Evolutionary conservation across 1,140 invertebrate species (phyloP), one percentile per base, ranked within the genome.

Genomic region (Eubasilissa regina): DNA sequence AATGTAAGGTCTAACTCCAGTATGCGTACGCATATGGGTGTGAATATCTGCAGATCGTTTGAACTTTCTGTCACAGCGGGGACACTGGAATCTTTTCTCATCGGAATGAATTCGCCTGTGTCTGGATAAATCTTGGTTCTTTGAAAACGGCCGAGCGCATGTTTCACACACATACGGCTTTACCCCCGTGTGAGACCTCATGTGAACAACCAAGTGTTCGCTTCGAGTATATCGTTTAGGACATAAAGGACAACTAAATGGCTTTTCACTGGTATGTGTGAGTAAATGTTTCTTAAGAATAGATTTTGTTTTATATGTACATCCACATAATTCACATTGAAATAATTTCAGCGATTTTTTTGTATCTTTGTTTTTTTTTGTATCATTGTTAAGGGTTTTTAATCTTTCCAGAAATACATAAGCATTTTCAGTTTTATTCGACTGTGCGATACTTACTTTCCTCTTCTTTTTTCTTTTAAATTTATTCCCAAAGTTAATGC

Each of bases 21-120:
- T 96, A 85, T 97, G 95, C 0, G 94, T 95, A 83, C 94, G 91
- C 83, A 96, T 94, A 87, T 97, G 95, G 87, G 96, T 96, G 3
- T 84, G 81, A 7, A 89, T 75, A 11, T 87, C 87, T 12, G 82
- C 81, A 60, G 89, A 89, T 51, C 95, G 93, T 3, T 94, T 94
- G 84, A 96, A 96, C 51, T 89, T 91, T 83, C 94, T 94, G 0
- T 84, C 83, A 74, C 87, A 89, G 3, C 83, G 81, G 0, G 81
- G 81, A 75, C 87, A 88, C 3, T 84, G 78, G 76, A 84, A 86
- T 6, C 84, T 85, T 60, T 82, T 86, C 43, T 86, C 85, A 19
- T 84, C 84, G 66, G 80, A 84, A 62, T 87, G 85, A 10, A 87
- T 84, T 48, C 83, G 83, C 21, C 84, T 83, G 80, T 86, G 86